Base-by-base conservation (phyloP, 2,888 invertebrate species). In the Cremastinae sp. region DNA sequence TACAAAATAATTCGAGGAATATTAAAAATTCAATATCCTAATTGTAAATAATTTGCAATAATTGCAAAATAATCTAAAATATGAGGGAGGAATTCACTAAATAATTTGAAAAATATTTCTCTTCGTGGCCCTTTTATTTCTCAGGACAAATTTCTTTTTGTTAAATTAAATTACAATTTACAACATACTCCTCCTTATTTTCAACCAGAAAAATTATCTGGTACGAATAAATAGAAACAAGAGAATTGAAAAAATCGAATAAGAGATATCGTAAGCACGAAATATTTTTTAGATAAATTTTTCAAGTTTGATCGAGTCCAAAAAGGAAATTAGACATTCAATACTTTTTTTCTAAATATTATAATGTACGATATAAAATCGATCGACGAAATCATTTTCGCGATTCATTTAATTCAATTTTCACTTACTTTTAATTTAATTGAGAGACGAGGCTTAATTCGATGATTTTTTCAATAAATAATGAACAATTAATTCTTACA, bases 181-280 rank as follows among this genome's bases (percentile, higher is more conserved):
- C 80, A 85, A 83, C 84, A 72, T 84, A 84, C 80, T 84, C 75
- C 78, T 79, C 81, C 1, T 20, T 51, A 59, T 80, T 81, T 82
- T 75, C n/a, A n/a, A n/a, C n/a, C n/a, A n/a, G n/a, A n/a, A n/a
- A n/a, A n/a, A n/a, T n/a, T n/a, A n/a, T n/a, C n/a, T n/a, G n/a
- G n/a, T n/a, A n/a, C n/a, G n/a, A n/a, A n/a, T n/a, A n/a, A n/a
- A n/a, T n/a, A n/a, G n/a, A n/a, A n/a, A n/a, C n/a, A n/a, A n/a
- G n/a, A n/a, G n/a, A 47, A 56, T 39, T 39, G 3, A 39, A 10
- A 16, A 14, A 47, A 39, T 56, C 16, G 16, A 39, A 16, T n/a
- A n/a, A n/a, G n/a, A n/a, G n/a, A n/a, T n/a, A n/a, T n/a, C n/a
- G n/a, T n/a, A n/a, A n/a, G n/a, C n/a, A n/a, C n/a, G n/a, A n/a